These are phyloP conservation scores for Apodemus agrarius DNA, from an alignment of 2,797 vertebrate genomes.

Conservation along the genomic window DNA sequence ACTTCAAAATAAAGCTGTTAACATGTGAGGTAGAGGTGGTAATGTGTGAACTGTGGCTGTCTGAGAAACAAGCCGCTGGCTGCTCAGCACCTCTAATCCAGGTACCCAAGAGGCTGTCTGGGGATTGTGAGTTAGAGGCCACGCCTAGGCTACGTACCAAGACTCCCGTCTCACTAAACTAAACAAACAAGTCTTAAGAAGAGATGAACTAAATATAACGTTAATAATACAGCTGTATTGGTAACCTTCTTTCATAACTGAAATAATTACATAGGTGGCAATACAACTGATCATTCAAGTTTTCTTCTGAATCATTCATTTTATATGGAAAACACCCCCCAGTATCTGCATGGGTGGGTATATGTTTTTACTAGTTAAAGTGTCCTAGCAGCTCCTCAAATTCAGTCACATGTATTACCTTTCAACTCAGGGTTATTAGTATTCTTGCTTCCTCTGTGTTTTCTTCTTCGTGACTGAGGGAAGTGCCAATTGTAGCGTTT, in stretches of 20 bases:
- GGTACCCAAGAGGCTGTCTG: background rate
- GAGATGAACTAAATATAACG: background rate
- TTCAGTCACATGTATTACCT: conserved; percentile 25
- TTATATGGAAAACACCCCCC: background rate
- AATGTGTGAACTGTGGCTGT: background rate
- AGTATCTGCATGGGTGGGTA: background rate
- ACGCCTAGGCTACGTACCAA: background rate
- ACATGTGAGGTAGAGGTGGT: background rate
- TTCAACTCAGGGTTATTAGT: background rate
- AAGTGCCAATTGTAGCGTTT: background rate
- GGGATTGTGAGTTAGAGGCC: background rate
- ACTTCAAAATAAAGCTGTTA: background rate
- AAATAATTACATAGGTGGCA: background rate
- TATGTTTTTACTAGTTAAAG: background rate
- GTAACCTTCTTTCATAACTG: conserved; percentile 35
- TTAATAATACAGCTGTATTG: conserved; percentile 11
- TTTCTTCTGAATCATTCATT: conserved; percentile 25
- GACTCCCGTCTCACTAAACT: background rate
- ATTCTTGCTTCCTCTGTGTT: background rate
- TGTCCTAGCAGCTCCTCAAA: background rate
- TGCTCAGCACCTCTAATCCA: background rate
- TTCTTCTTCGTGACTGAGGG: background rate
- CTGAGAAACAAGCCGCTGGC: background rate
- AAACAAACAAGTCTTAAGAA: background rate
- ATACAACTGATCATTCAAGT: conserved; percentile 8